phyloP scores from a whole-genome alignment of 2,888 invertebrate genomes.

The Criorhina ranunculi region DNA sequence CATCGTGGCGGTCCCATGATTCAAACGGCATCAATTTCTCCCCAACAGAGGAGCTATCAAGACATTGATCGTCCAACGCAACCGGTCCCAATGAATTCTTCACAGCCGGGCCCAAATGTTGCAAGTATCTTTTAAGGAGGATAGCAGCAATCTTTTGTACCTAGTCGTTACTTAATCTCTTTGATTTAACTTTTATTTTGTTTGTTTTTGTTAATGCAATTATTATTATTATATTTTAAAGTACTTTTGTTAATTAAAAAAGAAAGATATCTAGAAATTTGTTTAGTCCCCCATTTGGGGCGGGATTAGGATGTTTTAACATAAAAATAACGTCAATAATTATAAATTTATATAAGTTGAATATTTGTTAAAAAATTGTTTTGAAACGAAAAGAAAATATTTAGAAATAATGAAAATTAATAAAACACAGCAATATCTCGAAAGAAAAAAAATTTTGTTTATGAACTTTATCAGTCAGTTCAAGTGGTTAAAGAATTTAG shows the following conservation, averaged over 20 bases:
- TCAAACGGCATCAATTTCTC: conserved; percentile 82
- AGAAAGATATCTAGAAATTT: background rate
- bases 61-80: conserved; percentile 84
- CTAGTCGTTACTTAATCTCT: conserved; percentile 73
- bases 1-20: conserved; percentile 82
- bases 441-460: no score
- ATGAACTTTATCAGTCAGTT: no score
- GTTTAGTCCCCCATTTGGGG: conserved; percentile 10
- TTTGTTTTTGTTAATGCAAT: conserved; percentile 42
- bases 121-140: conserved; percentile 83
- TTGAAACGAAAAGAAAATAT: no score
- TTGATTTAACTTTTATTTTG: conserved; percentile 13
- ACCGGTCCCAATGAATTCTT: conserved; percentile 82
- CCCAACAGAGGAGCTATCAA: conserved; percentile 84
- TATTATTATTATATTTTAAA: conserved; percentile 24
- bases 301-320: background rate
- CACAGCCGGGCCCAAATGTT: conserved; percentile 82
- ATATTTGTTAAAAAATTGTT: no score
- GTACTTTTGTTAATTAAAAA: conserved; percentile 3
- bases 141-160: conserved; percentile 43
- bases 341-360: no score
- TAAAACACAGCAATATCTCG: no score
- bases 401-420: no score
- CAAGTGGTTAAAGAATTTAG: no score
- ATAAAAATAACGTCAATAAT: no score